Conservation (phyloP, 2,888 invertebrate species). For the Ceriagrion tenellum region DNA sequence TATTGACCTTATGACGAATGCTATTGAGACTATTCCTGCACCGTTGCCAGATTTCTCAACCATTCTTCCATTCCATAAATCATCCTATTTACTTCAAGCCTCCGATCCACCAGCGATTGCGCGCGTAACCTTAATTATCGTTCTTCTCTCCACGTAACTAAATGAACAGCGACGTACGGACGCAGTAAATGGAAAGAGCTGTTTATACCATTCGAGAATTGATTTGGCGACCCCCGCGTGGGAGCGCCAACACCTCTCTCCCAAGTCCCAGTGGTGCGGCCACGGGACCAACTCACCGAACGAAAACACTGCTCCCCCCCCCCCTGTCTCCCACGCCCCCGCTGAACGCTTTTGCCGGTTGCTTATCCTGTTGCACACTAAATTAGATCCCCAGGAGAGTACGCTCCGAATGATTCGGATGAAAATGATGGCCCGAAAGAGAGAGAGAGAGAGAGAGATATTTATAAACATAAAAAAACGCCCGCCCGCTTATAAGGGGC, state of each 20-base stretch:
- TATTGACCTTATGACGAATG: no score
- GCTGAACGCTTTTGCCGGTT: not conserved
- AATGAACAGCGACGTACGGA: not conserved
- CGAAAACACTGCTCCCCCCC: no score
- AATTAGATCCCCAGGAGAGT: not conserved
- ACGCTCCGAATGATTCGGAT: not conserved
- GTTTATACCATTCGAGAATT: not conserved
- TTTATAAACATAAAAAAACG: not conserved
- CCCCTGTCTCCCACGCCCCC: not conserved
- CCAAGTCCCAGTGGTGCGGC: no score
- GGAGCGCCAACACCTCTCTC: not conserved
- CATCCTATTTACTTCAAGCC: not conserved
- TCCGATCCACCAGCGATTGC: not conserved
- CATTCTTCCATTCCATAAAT: no score
- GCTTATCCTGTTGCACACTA: not conserved
- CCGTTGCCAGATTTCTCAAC: no score
- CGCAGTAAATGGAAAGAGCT: not conserved
- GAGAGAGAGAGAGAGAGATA: not conserved
- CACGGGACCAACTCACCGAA: no score
- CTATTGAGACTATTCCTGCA: no score
- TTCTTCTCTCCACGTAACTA: not conserved
- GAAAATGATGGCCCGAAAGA: not conserved
- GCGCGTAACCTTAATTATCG: not conserved
- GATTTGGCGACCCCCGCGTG: not conserved
- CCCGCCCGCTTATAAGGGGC: not conserved